Evolutionary conservation across 2,797 vertebrate genomes (phyloP), one percentile per base, ranked within the genome.

Genomic region (Tympanoctomys barrerae): DNA sequence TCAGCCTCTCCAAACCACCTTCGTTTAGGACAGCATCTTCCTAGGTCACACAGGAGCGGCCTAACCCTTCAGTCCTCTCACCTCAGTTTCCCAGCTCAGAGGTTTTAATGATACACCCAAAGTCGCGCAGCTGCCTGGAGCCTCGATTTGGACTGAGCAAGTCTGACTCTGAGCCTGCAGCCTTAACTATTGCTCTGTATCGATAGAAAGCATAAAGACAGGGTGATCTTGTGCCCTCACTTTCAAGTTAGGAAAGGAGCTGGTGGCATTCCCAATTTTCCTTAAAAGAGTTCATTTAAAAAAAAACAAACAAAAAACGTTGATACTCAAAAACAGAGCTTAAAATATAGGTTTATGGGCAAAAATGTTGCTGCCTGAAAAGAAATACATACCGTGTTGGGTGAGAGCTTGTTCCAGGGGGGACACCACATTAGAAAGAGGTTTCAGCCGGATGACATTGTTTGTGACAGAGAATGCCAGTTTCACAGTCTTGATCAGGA

Each of bases 381-480:
- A 93, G 88, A 93, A 78, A 83, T 12, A 98, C 98, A 0, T 97
- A 99, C 99, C 99, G 0, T 99, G 99, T 94, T 99, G 99, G 2
- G 99, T 99, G 83, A 99, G 99, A 0, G 99, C 99, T 97, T 99
- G 99, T 95, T 99, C 99, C 92, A 99, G 97, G 0, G 99, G 99
- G 0, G 99, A 99, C 42, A 99, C 99, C 0, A 98, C 98, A 0
- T 99, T 99, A 1, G 99, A 99, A 0, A 99, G 99, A 0, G 99
- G 99, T 94, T 99, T 99, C 97, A 99, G 98, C 2, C 99, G 98
- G 97, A 99, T 99, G 66, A 99, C 99, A 2, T 99, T 99, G 97
- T 99, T 99, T 96, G 99, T 99, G 87, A 99, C 99, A 0, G 99
- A 99, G 98, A 99, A 99, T 0, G 99, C 99, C 98, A 99, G 98